Evolutionary conservation across 2,113 vertebrate species (phyloP).

Genomic region (Erythrocercus mccallii): DNA sequence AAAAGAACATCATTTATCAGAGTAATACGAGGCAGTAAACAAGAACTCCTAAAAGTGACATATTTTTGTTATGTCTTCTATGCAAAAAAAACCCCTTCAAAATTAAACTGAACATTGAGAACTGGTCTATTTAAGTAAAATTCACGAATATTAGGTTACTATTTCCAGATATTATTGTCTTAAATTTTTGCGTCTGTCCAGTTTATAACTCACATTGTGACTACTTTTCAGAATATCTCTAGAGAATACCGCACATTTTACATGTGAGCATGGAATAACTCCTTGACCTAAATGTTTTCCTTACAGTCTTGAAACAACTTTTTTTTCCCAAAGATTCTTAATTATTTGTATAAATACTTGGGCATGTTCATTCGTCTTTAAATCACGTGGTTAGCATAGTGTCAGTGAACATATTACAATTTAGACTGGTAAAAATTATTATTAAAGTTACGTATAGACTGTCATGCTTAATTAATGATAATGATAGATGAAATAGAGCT

Average conservation of each 20-base stretch:
- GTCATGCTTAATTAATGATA: background rate
- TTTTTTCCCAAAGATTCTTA: background rate
- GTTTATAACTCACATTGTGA: background rate
- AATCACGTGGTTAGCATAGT: background rate
- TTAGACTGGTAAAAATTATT: background rate
- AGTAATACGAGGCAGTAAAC: background rate
- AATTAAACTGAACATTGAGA: background rate
- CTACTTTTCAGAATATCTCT: background rate
- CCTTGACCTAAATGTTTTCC: background rate
- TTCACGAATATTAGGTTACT: background rate
- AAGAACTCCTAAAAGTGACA: background rate
- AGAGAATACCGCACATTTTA: background rate
- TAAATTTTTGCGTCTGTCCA: background rate
- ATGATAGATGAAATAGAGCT: background rate
- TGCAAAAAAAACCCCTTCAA: background rate
- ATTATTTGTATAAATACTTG: background rate
- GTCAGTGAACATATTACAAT: background rate
- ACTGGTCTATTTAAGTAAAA: background rate
- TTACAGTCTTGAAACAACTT: background rate
- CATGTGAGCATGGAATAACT: background rate
- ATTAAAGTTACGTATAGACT: background rate
- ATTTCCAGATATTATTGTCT: background rate
- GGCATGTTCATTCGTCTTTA: background rate
- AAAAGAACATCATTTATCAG: slow-evolving; percentile 21
- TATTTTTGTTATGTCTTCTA: background rate